Base-by-base conservation (phyloP, 2,888 invertebrate genomes). In the Ormyrus nitidulus region DNA sequence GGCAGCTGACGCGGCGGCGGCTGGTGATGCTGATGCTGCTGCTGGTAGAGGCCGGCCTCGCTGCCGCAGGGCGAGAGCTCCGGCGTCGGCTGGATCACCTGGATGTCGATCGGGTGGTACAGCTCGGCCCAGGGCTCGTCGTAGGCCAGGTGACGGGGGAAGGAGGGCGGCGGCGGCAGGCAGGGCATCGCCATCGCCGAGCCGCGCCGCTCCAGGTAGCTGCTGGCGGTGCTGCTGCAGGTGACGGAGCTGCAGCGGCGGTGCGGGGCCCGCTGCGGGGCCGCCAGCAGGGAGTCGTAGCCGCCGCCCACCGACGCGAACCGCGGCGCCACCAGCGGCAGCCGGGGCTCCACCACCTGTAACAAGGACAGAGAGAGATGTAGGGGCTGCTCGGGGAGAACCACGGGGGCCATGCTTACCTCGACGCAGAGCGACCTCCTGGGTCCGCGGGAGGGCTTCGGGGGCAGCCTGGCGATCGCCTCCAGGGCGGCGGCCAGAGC, bases 141-240 rank as follows among this genome's bases (percentile, higher is more conserved):
- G 88, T 86, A 91, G 85, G 82, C 89, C 86, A 71, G 86, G 83
- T 87, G 88, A 85, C 90, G 86, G 87, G 88, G 90, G 86, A 91
- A 91, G 84, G 87, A 83, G 80, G 92, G 90, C 69, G 92, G 92
- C 75, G 92, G 89, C 84, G 95, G 94, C 76, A 94, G 93, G 89
- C 95, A 91, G 81, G 96, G 95, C 90, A 95, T 92, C 77, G 94
- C 95, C 83, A 96, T 94, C 59, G 96, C 95, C 34, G 96, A 96
- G 83, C 95, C 95, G 71, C 96, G 93, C 71, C 96, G 93, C 89
- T 96, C 96, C 88, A 96, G 92, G 88, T 96, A 96, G 79, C 96
- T 96, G 89, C 96, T 96, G 80, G 95, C 96, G 56, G 96, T 95
- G 88, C 96, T 96, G 85, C 96, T 96, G 90, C 96, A 96, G 51